Evolutionary conservation across 2,888 invertebrate genomes (phyloP), one percentile per base, ranked within the genome.

Genomic region (Villa cingulata): DNA sequence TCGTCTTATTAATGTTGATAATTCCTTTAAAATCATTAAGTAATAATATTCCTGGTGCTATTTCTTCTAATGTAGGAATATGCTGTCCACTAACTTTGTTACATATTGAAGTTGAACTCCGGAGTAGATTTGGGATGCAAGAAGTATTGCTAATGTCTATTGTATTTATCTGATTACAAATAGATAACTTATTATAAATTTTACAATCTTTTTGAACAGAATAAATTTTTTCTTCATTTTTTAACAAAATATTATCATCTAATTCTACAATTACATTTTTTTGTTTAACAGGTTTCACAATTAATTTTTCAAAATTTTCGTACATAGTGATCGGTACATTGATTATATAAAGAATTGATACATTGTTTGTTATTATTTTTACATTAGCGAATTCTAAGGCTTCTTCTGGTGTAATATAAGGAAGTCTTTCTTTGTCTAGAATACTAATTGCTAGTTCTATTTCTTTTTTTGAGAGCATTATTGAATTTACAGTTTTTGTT

Each of bases 311-410:
- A 51, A 49, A 54, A 38, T 37, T 45, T 45, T 53, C 44, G 27
- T 41, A 29, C 9, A 44, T 51, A 39, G 48, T 50, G 18, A 49
- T 50, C 32, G 53, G 51, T 37, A 54, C 51, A 48, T 50, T 50
- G 34, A 54, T 40, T 41, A 56, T 50, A 42, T 54, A 55, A 19
- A 54, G 43, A 38, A 55, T 37, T 23, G 46, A 34, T n/a, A 39
- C 27, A 23, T 50, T 43, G 42, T 52, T 50, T 14, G 50, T 51
- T 15, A 52, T 49, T n/a, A n/a, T n/a, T n/a, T n/a, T n/a, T n/a
- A n/a, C n/a, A n/a, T n/a, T n/a, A 14, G 49, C 45, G 47, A 55
- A 56, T 46, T 56, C 52, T 27, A 56, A 41, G 15, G 53, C 51
- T 43, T 57, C 53, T 39, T 55, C 53, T 39, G 50, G 23, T 34